Percentiles rank a stretch among this genome's conserved stretches.
These are phyloP conservation scores for Euplexia lucipara DNA, from an alignment of 2,888 invertebrate genomes.

Conservation along the genomic window DNA sequence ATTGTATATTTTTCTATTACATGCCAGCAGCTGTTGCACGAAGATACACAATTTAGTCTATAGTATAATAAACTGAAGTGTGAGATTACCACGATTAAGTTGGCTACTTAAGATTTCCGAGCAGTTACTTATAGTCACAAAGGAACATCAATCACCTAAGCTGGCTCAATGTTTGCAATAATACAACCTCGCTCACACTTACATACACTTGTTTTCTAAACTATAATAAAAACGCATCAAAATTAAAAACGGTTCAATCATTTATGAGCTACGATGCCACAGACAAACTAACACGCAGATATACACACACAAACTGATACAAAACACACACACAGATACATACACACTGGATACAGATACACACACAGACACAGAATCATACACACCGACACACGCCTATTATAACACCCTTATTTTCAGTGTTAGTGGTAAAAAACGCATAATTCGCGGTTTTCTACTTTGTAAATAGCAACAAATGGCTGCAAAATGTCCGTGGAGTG, in stretches of 20 bases:
- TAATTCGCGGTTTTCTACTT: background rate
- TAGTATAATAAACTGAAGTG: background rate
- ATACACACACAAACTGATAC: too few species aligned
- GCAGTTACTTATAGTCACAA: background rate
- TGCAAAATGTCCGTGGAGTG: background rate
- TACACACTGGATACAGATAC: background rate
- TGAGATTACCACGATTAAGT: background rate
- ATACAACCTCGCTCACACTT: background rate
- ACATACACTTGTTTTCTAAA: too few species aligned
- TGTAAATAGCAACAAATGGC: background rate
- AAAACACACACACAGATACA: too few species aligned
- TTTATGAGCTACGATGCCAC: too few species aligned
- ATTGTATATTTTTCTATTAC: conserved; percentile 12
- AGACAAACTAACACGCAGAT: too few species aligned
- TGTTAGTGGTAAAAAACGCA: too few species aligned
- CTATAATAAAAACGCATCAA: too few species aligned
- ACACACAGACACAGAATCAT: background rate
- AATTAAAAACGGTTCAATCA: too few species aligned
- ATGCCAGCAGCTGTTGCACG: background rate
- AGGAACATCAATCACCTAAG: background rate
- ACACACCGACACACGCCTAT: too few species aligned
- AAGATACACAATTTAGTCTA: background rate
- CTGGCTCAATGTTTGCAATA: background rate
- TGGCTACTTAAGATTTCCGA: background rate
- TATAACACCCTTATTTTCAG: too few species aligned